phyloP scores from a whole-genome alignment of 2,888 invertebrate genomes.

The Tenthredo mesomela region DNA sequence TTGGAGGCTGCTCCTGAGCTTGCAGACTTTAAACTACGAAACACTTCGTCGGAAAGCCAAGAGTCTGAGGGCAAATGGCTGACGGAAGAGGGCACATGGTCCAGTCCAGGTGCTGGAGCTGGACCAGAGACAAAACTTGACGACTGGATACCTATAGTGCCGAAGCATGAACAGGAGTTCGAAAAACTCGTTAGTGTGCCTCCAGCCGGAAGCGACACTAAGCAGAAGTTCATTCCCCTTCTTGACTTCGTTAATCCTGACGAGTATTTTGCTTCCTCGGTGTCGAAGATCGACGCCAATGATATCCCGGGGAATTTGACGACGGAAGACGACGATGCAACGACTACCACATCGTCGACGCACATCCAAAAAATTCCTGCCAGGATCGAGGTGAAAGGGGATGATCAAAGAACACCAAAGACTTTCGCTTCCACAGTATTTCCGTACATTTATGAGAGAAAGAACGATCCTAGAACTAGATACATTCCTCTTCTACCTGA shows the following conservation, averaged over 20 bases:
- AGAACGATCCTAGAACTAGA: slow-evolving; percentile 73
- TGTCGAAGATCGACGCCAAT: neutral
- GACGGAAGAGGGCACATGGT: slow-evolving; percentile 62
- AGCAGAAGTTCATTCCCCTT: slow-evolving; percentile 71
- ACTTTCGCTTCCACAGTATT: slow-evolving; percentile 66
- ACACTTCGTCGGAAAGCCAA: neutral
- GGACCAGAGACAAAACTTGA: slow-evolving; percentile 65
- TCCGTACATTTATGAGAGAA: slow-evolving; percentile 74
- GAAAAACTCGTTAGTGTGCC: neutral
- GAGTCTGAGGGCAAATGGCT: slow-evolving; percentile 63
- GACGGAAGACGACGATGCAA: neutral
- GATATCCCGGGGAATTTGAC: neutral
- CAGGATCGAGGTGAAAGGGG: slow-evolving; percentile 53
- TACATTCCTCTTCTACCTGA: slow-evolving; percentile 75
- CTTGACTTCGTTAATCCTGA: slow-evolving; percentile 62
- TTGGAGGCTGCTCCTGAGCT: neutral
- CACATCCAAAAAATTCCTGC: slow-evolving; percentile 71
- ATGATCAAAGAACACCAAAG: slow-evolving; percentile 51
- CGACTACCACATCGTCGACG: slow-evolving; percentile 58
- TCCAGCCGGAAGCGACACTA: neutral
- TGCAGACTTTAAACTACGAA: neutral
- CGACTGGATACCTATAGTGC: slow-evolving; percentile 69
- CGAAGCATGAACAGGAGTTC: slow-evolving; percentile 55
- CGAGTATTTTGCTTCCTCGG: slow-evolving; percentile 34
- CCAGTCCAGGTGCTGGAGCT: slow-evolving; percentile 59